Evolutionary conservation across 2,888 invertebrate species (phyloP).

Genomic region (Ferdinandea cuprea): DNA sequence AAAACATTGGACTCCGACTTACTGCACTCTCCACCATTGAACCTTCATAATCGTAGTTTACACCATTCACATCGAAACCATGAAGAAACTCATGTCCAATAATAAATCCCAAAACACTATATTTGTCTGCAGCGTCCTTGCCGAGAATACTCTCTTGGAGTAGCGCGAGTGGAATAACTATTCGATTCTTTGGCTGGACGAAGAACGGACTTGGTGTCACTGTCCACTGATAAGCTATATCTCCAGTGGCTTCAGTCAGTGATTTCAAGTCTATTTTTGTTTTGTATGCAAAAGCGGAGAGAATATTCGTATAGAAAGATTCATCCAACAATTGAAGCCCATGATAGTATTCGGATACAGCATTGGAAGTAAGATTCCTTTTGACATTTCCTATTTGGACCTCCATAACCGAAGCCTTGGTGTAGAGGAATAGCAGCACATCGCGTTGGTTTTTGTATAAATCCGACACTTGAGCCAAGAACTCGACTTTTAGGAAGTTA

Average conservation of each 20-base stretch:
- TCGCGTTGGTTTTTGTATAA: conserved; percentile 77
- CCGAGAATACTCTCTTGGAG: conserved; percentile 79
- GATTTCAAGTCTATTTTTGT: conserved; percentile 74
- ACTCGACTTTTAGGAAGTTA: conserved; percentile 77
- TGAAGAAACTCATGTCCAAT: conserved; percentile 80
- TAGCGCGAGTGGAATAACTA: conserved; percentile 79
- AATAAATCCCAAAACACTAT: conserved; percentile 79
- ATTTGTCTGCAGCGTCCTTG: conserved; percentile 74
- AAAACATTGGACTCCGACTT: conserved; percentile 78
- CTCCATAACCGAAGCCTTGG: conserved; percentile 79
- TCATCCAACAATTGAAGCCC: conserved; percentile 76
- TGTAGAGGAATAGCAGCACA: conserved; percentile 77
- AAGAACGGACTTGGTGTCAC: conserved; percentile 79
- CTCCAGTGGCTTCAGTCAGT: conserved; percentile 9
- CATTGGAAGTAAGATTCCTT: conserved; percentile 76
- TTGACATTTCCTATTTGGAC: conserved; percentile 79
- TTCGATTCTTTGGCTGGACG: conserved; percentile 79
- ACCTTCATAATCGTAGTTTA: conserved; percentile 80
- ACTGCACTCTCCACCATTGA: conserved; percentile 80
- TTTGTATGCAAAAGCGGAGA: conserved; percentile 77
- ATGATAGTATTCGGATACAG: conserved; percentile 78
- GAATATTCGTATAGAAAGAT: conserved; percentile 80
- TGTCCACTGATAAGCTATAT: conserved; percentile 55
- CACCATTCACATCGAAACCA: conserved; percentile 80
- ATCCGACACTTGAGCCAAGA: conserved; percentile 75